Evolutionary conservation across 2,113 vertebrate genomes (phyloP).

Genomic region (Penelope pileata): DNA sequence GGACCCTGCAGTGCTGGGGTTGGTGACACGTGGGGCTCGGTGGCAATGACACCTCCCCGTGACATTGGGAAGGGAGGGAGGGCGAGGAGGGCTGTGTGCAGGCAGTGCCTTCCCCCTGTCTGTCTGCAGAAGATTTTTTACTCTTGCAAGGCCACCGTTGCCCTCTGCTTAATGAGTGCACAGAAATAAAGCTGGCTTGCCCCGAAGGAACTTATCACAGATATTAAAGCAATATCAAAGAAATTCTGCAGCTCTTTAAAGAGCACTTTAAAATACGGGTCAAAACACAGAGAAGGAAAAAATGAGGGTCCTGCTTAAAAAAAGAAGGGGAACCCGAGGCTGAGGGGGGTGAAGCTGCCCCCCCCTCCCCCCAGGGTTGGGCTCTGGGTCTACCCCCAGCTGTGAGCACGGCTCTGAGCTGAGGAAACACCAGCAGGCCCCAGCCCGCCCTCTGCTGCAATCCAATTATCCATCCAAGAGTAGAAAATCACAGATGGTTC

Average conservation of each 20-base stretch:
- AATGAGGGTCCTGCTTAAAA: not conserved
- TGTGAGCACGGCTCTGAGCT: not conserved
- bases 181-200: not conserved
- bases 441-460: not conserved
- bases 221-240: not conserved
- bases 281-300: not conserved
- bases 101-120: not conserved
- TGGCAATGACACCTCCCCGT: not conserved
- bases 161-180: fast-evolving
- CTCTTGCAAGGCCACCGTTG: not conserved
- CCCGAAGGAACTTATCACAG: not conserved
- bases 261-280: fast-evolving
- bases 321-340: not conserved
- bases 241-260: not conserved
- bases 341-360: not conserved
- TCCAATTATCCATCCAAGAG: conserved; percentile 14
- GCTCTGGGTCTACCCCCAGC: too few species aligned
- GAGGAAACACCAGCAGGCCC: not conserved
- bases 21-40: not conserved
- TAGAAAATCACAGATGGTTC: conserved; percentile 32
- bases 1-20: too few species aligned
- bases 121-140: not conserved
- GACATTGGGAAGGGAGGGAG: not conserved
- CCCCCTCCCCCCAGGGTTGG: too few species aligned
- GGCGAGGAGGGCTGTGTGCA: not conserved